Evolutionary conservation across 2,888 invertebrate genomes (phyloP), one percentile per base, ranked within the genome.

Genomic region (Pandemis corylana): DNA sequence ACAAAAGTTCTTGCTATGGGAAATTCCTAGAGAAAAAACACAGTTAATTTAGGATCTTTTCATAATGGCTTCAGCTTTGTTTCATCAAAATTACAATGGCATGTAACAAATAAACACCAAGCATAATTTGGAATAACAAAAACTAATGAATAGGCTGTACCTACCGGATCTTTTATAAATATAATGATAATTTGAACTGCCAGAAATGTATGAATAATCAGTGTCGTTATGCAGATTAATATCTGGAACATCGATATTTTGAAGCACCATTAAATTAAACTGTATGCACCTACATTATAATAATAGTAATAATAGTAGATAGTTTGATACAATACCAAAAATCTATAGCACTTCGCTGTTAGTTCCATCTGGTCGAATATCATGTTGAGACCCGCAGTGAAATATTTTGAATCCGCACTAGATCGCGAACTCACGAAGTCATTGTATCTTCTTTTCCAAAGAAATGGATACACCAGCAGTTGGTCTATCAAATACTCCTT

Each of bases 361-460:
- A 77, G 76, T 5, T 82, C 78, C 10, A 86, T 68, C 76, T 85
- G 82, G 65, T 83, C 77, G 75, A 87, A 89, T 61, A 90, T 69
- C 78, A 86, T 83, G 68, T 81, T 82, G 44, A 83, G 87, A n/a
- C 82, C 85, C 42, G 77, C 68, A 36, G 80, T 80, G 73, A 85
- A 89, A n/a, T 86, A 79, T 20, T 83, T 80, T 0, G 75, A 51
- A 4, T 80, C 76, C 0, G 84, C 81, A 77, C 80, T 81, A 7
- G 77, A 76, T 28, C 87, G 61, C 5, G 13, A 87, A 12, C 79
- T 84, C 0, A 92, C 86, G 0, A 80, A 77, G 13, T 86, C 77
- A 72, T 91, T 83, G 66, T 80, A 87, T 66, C 83, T 77, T 44
- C 85, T 79, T 42, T 78, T 85, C 92, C 92, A 92, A 71, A 88